Evolutionary conservation across 53 echinoderm and acorn worm species (phyloP).

Genomic region (Mesocentrotus franciscanus): DNA sequence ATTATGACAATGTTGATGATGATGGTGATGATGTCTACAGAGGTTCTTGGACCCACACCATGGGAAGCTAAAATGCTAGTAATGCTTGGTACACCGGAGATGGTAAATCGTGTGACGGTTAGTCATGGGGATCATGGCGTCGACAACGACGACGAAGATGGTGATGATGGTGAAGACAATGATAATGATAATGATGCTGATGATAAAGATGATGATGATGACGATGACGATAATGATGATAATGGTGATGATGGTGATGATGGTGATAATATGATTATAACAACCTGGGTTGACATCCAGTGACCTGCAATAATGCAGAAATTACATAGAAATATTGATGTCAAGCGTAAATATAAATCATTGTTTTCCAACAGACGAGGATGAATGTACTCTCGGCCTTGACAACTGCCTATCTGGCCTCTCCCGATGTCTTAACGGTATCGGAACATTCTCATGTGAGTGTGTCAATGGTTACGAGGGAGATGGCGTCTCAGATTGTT

Average conservation of each 20-base stretch:
- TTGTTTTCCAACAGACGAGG: slow-evolving; percentile 21
- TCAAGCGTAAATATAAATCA: not conserved
- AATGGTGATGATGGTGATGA: too few species aligned
- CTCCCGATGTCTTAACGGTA: slow-evolving; percentile 33
- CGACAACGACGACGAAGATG: not conserved
- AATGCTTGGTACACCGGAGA: slow-evolving; percentile 58
- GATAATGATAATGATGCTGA: not conserved
- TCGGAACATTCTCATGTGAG: slow-evolving; percentile 47
- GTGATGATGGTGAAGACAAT: not conserved
- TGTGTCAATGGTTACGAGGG: slow-evolving; percentile 29
- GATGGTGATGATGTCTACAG: too few species aligned
- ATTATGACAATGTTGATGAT: too few species aligned
- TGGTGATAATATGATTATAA: not conserved
- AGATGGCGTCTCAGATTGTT: not conserved
- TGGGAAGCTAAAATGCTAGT: slow-evolving; percentile 65
- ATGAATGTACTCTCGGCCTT: slow-evolving; percentile 2
- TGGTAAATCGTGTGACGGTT: slow-evolving; percentile 22
- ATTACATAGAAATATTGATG: not conserved
- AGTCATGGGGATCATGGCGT: not conserved
- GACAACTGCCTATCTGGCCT: slow-evolving; percentile 52
- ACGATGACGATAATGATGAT: too few species aligned
- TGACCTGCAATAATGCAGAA: too few species aligned
- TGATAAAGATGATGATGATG: not conserved
- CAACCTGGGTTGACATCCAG: too few species aligned
- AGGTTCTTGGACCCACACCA: slow-evolving; percentile 32